Evolutionary conservation across 2,888 invertebrate genomes (phyloP).

Genomic region (Coronaproctus castanopsis): DNA sequence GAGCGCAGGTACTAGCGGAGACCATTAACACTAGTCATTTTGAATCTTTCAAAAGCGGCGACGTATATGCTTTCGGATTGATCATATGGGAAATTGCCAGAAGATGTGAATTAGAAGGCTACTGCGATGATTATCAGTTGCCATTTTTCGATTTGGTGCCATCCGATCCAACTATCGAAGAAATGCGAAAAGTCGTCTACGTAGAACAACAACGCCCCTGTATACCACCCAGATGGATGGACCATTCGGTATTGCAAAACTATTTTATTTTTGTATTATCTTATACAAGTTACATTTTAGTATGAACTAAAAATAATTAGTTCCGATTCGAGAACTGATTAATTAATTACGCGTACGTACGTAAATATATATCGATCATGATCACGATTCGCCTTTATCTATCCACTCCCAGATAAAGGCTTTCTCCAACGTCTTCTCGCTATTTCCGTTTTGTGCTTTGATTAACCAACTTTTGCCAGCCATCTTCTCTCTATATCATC

Average conservation of each 20-base stretch:
- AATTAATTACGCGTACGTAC: too few relatives aligned
- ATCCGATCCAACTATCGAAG: conserved; percentile 85
- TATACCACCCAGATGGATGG: conserved; percentile 83
- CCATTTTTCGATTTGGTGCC: conserved; percentile 90
- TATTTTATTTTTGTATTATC: too few relatives aligned
- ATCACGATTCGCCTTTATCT: too few relatives aligned
- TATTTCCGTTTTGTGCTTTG: too few relatives aligned
- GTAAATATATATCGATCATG: too few relatives aligned
- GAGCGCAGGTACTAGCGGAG: conserved; percentile 75
- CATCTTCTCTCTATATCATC: too few relatives aligned
- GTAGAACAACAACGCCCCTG: conserved; percentile 67
- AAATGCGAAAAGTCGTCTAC: conserved; percentile 84
- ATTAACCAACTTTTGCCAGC: too few relatives aligned
- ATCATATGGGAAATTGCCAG: conserved; percentile 93
- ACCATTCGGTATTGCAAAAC: conserved; percentile 39
- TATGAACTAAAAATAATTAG: too few relatives aligned
- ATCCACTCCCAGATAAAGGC: too few relatives aligned
- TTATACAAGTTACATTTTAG: too few relatives aligned
- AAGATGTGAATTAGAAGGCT: conserved; percentile 43
- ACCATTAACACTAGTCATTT: conserved; percentile 83
- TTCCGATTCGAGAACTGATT: too few relatives aligned
- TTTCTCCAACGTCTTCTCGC: too few relatives aligned
- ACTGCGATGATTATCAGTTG: conserved; percentile 78
- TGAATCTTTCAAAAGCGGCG: conserved; percentile 90
- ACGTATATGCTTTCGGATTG: conserved; percentile 93